Percentiles rank a stretch among this genome's conserved stretches.
phyloP scores from a whole-genome alignment of 2,797 vertebrate genomes.

The Allobates femoralis region DNA sequence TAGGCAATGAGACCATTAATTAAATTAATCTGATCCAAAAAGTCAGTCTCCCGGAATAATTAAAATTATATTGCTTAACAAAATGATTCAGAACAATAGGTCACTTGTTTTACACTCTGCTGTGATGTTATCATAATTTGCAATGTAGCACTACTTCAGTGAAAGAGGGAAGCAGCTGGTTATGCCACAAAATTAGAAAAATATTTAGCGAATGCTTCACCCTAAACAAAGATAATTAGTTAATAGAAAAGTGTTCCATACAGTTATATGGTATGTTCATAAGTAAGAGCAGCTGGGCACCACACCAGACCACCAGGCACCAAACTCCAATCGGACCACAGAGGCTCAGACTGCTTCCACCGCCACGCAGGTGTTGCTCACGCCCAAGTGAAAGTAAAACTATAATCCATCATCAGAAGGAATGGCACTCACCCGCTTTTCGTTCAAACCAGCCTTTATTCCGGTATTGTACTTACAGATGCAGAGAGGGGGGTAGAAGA shows the following conservation, averaged over 20 bases:
- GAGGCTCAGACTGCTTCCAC: no score
- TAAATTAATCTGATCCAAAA: slow-evolving; percentile 1
- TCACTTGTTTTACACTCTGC: slow-evolving; percentile 3
- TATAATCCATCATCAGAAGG: no score
- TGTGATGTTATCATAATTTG: not conserved
- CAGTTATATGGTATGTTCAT: no score
- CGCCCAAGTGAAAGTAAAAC: no score
- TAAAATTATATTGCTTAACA: not conserved
- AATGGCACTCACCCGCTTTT: no score
- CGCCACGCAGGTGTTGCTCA: no score
- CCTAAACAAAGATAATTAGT: not conserved
- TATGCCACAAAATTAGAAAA: not conserved
- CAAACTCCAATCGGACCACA: no score
- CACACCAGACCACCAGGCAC: no score
- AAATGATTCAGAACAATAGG: slow-evolving; percentile 18
- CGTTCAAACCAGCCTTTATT: no score
- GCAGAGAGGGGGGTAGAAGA: no score
- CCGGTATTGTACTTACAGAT: no score
- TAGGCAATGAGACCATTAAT: not conserved
- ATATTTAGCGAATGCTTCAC: not conserved
- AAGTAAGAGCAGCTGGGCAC: no score
- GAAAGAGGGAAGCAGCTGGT: not conserved
- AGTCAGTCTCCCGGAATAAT: not conserved
- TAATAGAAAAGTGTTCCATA: not conserved
- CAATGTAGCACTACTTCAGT: not conserved